Percentiles rank a stretch among this genome's conserved stretches.
These are phyloP conservation scores for Mastacembelus armatus DNA, from an alignment of 2,797 vertebrate genomes.

Conservation along the genomic window DNA sequence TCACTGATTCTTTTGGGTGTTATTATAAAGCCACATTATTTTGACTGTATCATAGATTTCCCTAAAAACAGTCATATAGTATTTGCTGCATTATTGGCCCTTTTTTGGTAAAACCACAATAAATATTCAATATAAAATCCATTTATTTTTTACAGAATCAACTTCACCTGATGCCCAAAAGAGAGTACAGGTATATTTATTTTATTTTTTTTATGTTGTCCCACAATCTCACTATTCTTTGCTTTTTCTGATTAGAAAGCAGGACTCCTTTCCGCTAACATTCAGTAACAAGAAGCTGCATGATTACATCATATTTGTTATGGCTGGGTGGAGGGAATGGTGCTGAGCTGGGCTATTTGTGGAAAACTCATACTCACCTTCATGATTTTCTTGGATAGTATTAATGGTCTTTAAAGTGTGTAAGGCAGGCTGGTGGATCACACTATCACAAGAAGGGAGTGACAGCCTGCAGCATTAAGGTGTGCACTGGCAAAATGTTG, in stretches of 20 bases:
- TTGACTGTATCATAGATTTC: conserved; percentile 22
- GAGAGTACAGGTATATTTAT: conserved; percentile 83
- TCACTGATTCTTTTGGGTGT: conserved; percentile 11
- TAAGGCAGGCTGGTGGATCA: conserved; percentile 27
- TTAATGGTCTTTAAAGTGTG: neutral
- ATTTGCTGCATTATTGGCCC: conserved; percentile 42
- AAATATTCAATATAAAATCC: conserved; percentile 79
- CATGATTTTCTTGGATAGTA: conserved; percentile 4
- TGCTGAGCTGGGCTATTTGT: conserved; percentile 10
- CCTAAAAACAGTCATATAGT: too few relatives aligned
- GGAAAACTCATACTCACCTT: conserved; percentile 7
- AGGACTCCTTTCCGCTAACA: conserved; percentile 32
- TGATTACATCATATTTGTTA: conserved; percentile 36
- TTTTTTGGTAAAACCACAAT: conserved; percentile 44
- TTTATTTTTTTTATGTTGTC: conserved; percentile 63
- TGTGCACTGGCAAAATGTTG: neutral
- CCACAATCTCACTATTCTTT: conserved; percentile 39
- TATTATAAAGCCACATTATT: neutral
- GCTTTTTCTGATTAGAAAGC: conserved; percentile 37
- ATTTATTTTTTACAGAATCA: conserved; percentile 88
- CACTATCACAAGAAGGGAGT: conserved; percentile 59
- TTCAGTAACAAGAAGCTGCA: conserved; percentile 48
- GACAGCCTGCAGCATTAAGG: neutral
- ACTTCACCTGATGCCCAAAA: conserved; percentile 82
- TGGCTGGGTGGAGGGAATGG: neutral